A percentile compares a stretch with the other conserved stretches of the same genome.
phyloP scores from a whole-genome alignment of 2,113 vertebrate species.

The Sylvietta virens region DNA sequence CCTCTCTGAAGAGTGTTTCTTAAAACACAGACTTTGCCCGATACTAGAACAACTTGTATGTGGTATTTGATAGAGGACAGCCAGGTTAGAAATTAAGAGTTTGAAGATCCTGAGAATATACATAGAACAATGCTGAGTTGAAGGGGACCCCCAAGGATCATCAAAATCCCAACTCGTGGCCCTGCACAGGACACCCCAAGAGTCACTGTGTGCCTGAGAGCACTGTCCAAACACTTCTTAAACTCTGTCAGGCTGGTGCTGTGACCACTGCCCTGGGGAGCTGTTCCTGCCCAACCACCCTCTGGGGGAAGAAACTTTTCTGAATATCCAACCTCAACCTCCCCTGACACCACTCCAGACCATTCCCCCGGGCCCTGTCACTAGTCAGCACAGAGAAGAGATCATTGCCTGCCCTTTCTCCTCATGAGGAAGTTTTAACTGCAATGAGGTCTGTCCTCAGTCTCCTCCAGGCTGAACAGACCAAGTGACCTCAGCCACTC shows the following conservation, averaged over 20 bases:
- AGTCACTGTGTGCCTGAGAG: background rate
- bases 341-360: background rate
- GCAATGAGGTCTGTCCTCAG: fast-evolving
- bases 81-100: background rate
- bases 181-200: no score
- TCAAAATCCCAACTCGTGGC: background rate
- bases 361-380: background rate
- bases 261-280: background rate
- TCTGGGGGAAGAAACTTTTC: background rate
- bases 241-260: background rate
- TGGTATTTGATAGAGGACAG: background rate
- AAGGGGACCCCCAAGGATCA: background rate
- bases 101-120: background rate
- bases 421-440: background rate
- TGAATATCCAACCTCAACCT: no score
- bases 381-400: background rate
- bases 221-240: no score
- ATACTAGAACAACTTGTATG: background rate
- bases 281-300: fast-evolving
- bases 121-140: background rate
- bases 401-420: background rate
- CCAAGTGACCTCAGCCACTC: fast-evolving
- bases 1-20: background rate
- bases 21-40: background rate
- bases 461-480: background rate